phyloP scores from a whole-genome alignment of 2,113 vertebrate species.

The Lathamus discolor region DNA sequence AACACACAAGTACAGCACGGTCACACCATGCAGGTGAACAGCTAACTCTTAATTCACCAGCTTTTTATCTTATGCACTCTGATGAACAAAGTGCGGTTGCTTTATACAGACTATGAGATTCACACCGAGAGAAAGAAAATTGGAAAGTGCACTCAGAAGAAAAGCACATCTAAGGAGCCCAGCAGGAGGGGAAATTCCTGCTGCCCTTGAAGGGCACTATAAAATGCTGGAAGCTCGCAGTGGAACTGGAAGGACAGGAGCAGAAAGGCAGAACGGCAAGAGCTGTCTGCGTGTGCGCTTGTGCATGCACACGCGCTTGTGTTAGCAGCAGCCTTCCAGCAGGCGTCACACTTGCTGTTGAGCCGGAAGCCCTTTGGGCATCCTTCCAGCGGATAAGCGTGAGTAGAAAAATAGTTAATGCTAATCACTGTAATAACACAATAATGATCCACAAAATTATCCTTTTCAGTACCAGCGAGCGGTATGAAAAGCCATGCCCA shows the following conservation, averaged over 20 bases:
- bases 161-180: neutral
- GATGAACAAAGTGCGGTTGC: neutral
- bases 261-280: neutral
- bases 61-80: neutral
- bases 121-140: neutral
- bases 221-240: neutral
- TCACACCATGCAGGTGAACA: accelerated
- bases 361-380: neutral
- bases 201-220: neutral
- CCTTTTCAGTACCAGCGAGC: neutral
- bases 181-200: neutral
- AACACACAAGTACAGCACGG: neutral
- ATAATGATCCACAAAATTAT: conserved; percentile 30
- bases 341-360: neutral
- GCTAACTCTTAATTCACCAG: neutral
- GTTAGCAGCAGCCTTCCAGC: neutral
- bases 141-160: neutral
- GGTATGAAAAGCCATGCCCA: neutral
- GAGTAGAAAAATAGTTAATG: neutral
- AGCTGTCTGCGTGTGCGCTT: accelerated
- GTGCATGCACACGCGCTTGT: accelerated
- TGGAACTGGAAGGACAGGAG: neutral
- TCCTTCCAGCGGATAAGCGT: neutral
- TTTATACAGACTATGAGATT: neutral
- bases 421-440: conserved; percentile 50